Evolutionary conservation across 2,888 invertebrate genomes (phyloP), one percentile per base, ranked within the genome.

Genomic region (Brenthis daphne): DNA sequence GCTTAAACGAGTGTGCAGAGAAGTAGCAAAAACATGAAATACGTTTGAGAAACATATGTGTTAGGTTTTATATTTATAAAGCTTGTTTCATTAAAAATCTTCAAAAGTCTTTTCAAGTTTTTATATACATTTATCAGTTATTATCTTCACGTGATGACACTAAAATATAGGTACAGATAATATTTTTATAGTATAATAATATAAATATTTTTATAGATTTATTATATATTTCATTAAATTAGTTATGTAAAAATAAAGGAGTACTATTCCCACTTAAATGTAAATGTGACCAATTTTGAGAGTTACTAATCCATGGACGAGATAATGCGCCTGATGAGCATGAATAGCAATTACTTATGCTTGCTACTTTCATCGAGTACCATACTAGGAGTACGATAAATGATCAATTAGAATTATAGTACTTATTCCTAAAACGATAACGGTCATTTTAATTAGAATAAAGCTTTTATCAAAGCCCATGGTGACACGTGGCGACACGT

Each of bases 401-500:
- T 14, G 2, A 48, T 33, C 3, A 50, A 37, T 24, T 24, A 51
- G 37, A 60, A 67, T 50, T 56, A 20, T 60, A 43, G 16, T 43
- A 0, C n/a, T 48, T 61, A 65, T 64, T 33, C 0, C 3, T 16
- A 14, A 43, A 6, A 20, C 0, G 3, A 14, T 63, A 63, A 53
- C 20, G 63, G 37, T 53, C 53, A 53, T 20, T 51, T 5, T 14
- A 20, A 24, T 63, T 4, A 16, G 37, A 13, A 53, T 53, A 43
- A 20, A 63, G 29, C 20, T 53, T 6, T 48, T 33, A 50, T 60
- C 29, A 50, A 12, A 50, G 29, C 16, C 29, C 50, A 43, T 43
- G 29, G 60, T 56, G 66, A 65, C 75, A 74, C 75, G 73, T 58
- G 75, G 68, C 73, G 76, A 68, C 77, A 75, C 79, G 78, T 75